Percentiles rank a stretch among this genome's conserved stretches.
These are phyloP conservation scores for Sylvia borin DNA, from an alignment of 2,797 vertebrate genomes.

Conservation along the genomic window DNA sequence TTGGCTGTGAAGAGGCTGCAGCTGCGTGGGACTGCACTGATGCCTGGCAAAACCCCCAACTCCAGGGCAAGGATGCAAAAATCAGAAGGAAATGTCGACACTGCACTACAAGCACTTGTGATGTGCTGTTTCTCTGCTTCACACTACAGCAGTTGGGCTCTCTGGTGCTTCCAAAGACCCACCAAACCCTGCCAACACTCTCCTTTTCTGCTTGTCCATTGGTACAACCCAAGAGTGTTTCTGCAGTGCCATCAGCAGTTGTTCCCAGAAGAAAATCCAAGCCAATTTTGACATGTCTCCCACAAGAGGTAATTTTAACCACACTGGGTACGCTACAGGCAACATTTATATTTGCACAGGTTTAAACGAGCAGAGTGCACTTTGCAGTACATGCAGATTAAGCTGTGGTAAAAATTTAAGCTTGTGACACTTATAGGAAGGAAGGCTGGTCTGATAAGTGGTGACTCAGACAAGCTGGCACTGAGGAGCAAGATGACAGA, in stretches of 20 bases:
- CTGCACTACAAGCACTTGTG: neutral
- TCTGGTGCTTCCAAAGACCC: neutral
- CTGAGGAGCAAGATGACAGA: conserved; percentile 34
- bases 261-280: neutral
- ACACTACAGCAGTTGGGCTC: neutral
- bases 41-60: neutral
- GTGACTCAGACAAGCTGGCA: conserved; percentile 48
- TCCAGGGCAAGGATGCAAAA: neutral
- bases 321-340: neutral
- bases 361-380: neutral
- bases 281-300: neutral
- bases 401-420: neutral
- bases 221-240: neutral
- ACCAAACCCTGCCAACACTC: neutral
- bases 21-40: neutral
- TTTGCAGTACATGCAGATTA: neutral
- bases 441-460: conserved; percentile 2
- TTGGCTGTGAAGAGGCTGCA: neutral
- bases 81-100: neutral
- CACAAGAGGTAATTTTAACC: neutral
- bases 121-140: neutral
- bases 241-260: neutral
- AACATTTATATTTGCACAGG: neutral
- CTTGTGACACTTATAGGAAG: conserved; percentile 6
- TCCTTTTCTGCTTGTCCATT: neutral